phyloP scores from a whole-genome alignment of 2,888 invertebrate species.

The Eremobia ochroleuca region DNA sequence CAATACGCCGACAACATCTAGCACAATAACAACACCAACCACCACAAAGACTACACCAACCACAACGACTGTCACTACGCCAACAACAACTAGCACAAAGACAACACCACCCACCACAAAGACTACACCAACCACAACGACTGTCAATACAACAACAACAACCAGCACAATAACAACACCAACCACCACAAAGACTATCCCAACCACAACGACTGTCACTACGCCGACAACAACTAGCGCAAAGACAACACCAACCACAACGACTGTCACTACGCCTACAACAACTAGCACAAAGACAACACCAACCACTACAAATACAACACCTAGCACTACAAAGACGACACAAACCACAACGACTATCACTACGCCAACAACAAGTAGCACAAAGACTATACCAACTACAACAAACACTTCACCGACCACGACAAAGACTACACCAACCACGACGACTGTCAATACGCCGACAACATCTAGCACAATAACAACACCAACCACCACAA shows the following conservation, averaged over 20 bases:
- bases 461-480: background rate
- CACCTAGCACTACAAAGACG: background rate
- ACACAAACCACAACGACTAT: background rate
- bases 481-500: background rate
- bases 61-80: background rate
- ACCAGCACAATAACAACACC: background rate
- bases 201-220: background rate
- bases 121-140: background rate
- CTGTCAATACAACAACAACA: no score
- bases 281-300: no score
- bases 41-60: background rate
- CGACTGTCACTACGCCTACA: no score
- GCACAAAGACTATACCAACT: background rate
- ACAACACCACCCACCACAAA: background rate
- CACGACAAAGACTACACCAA: background rate
- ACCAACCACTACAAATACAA: background rate
- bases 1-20: no score
- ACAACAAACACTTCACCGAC: background rate
- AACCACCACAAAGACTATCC: background rate
- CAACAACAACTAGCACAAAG: background rate
- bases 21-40: background rate
- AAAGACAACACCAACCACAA: fast-evolving
- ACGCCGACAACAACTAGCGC: background rate
- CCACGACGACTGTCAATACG: background rate
- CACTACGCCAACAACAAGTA: no score